Evolutionary conservation across 2,113 vertebrate genomes (phyloP).

Genomic region (Baryphthengus martii): DNA sequence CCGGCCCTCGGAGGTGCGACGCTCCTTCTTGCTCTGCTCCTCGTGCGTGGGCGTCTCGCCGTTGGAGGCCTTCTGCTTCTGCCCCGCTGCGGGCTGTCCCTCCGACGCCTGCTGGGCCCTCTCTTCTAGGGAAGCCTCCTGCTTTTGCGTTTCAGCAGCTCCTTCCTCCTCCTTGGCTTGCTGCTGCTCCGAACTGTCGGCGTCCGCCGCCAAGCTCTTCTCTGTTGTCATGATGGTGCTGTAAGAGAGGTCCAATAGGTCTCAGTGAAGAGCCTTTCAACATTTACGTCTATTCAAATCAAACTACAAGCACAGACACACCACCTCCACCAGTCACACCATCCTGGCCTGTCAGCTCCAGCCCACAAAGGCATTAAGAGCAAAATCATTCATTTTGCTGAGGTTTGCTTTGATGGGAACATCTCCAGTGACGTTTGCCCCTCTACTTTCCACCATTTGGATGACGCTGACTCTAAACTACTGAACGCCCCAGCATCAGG

Average conservation of each 20-base stretch:
- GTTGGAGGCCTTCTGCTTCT: conserved; percentile 69
- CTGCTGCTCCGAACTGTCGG: conserved; percentile 70
- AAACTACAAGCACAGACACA: not conserved
- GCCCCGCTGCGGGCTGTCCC: conserved; percentile 33
- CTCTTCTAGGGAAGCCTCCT: conserved; percentile 53
- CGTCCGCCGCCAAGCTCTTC: conserved; percentile 74
- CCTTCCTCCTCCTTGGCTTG: conserved; percentile 74
- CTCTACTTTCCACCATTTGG: not conserved
- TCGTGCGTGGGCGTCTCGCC: conserved; percentile 72
- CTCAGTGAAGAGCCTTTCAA: not conserved
- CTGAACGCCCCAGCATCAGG: not conserved
- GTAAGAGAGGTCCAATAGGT: not conserved
- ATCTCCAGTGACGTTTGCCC: rapidly evolving
- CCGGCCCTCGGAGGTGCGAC: conserved; percentile 77
- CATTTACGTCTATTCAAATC: not conserved
- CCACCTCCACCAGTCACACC: not conserved
- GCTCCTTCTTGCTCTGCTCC: conserved; percentile 77
- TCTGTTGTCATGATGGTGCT: conserved; percentile 96
- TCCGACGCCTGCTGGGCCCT: conserved; percentile 10
- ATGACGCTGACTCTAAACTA: not conserved
- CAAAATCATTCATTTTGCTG: not conserved
- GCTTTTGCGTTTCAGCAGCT: conserved; percentile 53
- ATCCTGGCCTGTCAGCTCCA: not conserved
- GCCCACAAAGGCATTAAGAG: not conserved
- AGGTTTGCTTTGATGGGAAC: not conserved